Evolutionary conservation across 1,140 invertebrate species (phyloP), one percentile per base, ranked within the genome.

Genomic region (Drosophila bipectinata): DNA sequence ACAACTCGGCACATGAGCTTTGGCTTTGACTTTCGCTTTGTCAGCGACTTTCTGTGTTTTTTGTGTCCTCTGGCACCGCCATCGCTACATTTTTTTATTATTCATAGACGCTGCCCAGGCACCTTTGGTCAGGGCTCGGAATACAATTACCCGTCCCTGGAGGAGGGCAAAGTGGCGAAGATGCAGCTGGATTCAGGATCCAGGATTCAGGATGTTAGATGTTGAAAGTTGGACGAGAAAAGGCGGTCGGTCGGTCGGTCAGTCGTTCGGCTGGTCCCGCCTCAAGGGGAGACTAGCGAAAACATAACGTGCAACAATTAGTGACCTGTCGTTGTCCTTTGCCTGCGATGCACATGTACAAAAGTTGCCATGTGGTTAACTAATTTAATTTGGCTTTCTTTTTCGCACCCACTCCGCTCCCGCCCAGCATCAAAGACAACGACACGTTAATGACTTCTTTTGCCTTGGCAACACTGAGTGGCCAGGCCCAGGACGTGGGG

Each of bases 301-400:
- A 88, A 77, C 83, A 87, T 88, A 87, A 87, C 83, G 81, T 89
- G 83, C 84, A 88, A 90, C 82, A 90, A 90, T 90, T 90, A 90
- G 87, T 90, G 82, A 56, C 45, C 48, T 67, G 58, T 78, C 60
- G 21, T 41, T 49, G 37, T 48, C 54, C 60, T 47, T 52, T 45
- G 39, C 26, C 47, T 62, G 47, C 47, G 51, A 49, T 52, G 67
- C 51, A 52, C 74, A 75, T 80, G 60, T 51, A 87, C 83, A 88
- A 82, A 88, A 88, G 83, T 88, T 84, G 68, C 83, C 79, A 90
- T 90, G 88, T 90, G 88, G 88, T 90, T 90, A 90, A 80, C 88
- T 89, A 90, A 90, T 90, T 90, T 88, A 90, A 80, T 87, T 90
- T 88, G 79, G 76, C 81, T 73, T 79, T 83, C 72, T 87, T 87